Conservation (phyloP, 1,140 invertebrate species). For the Drosophila jambulina region DNA sequence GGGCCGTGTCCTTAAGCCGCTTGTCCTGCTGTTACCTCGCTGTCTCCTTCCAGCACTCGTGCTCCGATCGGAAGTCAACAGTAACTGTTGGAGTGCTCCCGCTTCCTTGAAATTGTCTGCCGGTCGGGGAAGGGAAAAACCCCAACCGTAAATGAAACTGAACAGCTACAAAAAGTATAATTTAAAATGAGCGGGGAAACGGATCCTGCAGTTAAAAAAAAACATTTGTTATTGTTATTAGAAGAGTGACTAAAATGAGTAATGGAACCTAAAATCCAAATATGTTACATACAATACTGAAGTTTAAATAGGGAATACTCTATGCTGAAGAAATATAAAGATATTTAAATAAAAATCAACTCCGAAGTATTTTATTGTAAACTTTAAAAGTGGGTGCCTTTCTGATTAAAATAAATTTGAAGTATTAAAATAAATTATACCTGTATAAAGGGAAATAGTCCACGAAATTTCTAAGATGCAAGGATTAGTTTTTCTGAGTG, state of each 20-base stretch:
- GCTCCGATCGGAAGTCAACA: conserved; percentile 79
- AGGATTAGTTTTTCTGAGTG: conserved; percentile 29
- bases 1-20: conserved; percentile 70
- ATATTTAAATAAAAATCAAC: not conserved
- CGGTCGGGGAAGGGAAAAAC: conserved; percentile 34
- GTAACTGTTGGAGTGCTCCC: conserved; percentile 69
- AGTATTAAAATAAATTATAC: not conserved
- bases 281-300: not conserved
- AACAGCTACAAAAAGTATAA: conserved; percentile 52
- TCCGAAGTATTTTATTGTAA: not conserved
- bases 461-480: not conserved
- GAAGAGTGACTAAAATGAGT: not conserved
- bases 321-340: too few relatives aligned
- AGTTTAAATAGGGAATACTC: too few relatives aligned
- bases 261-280: not conserved
- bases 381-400: not conserved
- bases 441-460: not conserved
- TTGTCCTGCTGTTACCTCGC: conserved; percentile 71
- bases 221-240: not conserved
- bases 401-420: not conserved
- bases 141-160: conserved; percentile 69
- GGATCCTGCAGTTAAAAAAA: conserved; percentile 17
- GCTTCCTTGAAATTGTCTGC: conserved; percentile 68
- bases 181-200: conserved; percentile 2
- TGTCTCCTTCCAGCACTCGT: conserved; percentile 62